phyloP scores from a whole-genome alignment of 2,113 vertebrate genomes.

The Syngnathus floridae region DNA sequence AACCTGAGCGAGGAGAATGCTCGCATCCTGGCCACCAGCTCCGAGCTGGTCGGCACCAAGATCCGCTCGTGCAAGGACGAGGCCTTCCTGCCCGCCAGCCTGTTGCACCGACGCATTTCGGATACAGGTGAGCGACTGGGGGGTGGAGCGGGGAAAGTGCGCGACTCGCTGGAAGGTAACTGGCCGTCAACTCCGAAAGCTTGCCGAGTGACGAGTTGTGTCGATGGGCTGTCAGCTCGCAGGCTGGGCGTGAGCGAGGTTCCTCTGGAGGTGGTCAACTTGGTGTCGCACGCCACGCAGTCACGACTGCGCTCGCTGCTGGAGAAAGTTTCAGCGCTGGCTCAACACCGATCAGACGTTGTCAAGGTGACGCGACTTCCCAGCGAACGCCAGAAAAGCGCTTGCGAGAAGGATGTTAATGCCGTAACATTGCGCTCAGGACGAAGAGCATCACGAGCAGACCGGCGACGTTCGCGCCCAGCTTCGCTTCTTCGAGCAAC shows the following conservation, averaged over 20 bases:
- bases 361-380: conserved; percentile 59
- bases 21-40: conserved; percentile 79
- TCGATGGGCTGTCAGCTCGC: conserved; percentile 60
- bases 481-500: conserved; percentile 78
- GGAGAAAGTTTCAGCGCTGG: conserved; percentile 78
- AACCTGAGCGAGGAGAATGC: conserved; percentile 84
- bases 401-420: not conserved
- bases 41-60: conserved; percentile 78
- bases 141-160: no score
- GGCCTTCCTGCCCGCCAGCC: conserved; percentile 73
- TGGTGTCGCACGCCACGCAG: conserved; percentile 81
- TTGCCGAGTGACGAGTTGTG: no score
- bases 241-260: conserved; percentile 80
- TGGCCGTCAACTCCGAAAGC: no score
- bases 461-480: conserved; percentile 75
- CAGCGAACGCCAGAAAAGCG: no score
- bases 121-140: conserved; percentile 69
- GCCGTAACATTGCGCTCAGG: conserved; percentile 51
- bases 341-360: conserved; percentile 77
- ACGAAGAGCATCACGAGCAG: conserved; percentile 69
- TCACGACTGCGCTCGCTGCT: conserved; percentile 74
- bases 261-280: conserved; percentile 77
- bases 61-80: conserved; percentile 83
- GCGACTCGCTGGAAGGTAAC: no score
- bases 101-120: conserved; percentile 78